Evolutionary conservation across 2,797 vertebrate species (phyloP).

Genomic region (Pipistrellus kuhlii): DNA sequence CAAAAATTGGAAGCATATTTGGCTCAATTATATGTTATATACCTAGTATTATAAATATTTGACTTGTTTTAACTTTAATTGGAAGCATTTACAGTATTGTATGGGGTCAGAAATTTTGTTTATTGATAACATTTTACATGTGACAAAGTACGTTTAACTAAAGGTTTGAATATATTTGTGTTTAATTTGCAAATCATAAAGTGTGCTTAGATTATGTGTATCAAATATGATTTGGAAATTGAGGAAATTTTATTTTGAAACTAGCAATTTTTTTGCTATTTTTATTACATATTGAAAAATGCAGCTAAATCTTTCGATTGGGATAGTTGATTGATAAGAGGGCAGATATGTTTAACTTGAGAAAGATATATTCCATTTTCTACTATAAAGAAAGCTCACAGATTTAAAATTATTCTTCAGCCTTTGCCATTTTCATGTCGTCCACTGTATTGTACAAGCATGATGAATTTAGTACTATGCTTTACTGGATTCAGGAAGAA

Average conservation of each 20-base stretch:
- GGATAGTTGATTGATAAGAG: conserved; percentile 25
- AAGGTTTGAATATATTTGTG: neutral
- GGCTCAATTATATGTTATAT: neutral
- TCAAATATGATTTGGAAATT: neutral
- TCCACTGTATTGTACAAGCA: conserved; percentile 95
- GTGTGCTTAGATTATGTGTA: neutral
- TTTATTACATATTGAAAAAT: conserved; percentile 44
- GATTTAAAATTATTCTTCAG: conserved; percentile 85
- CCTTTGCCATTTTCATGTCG: conserved; percentile 95
- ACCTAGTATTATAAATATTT: neutral
- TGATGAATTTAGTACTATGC: conserved; percentile 96
- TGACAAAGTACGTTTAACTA: neutral
- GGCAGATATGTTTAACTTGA: conserved; percentile 32
- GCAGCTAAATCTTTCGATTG: conserved; percentile 22
- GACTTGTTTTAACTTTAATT: neutral
- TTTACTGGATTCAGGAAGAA: conserved; percentile 98
- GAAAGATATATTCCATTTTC: conserved; percentile 36
- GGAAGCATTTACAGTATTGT: neutral
- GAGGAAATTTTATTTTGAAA: conserved; percentile 11
- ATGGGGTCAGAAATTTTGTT: conserved; percentile 36
- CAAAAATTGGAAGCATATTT: conserved; percentile 49
- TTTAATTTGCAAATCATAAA: conserved; percentile 45
- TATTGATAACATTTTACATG: neutral
- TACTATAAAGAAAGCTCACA: conserved; percentile 51
- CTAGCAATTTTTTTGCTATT: neutral